Percentiles rank a stretch among this genome's conserved stretches.
phyloP scores from a whole-genome alignment of 2,113 vertebrate species.

The Tachycineta bicolor region DNA sequence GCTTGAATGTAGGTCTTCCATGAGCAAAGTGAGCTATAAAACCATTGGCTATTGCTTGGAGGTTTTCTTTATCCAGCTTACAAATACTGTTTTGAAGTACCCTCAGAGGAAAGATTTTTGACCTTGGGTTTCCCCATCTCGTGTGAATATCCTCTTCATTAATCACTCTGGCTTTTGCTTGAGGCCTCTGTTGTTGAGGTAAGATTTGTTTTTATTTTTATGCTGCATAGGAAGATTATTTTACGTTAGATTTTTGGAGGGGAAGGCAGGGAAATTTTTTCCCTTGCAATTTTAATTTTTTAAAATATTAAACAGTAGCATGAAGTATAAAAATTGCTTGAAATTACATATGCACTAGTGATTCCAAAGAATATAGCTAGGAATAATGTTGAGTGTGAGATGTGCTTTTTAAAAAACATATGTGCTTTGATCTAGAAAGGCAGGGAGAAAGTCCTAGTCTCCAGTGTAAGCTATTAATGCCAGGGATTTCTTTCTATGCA shows the following conservation, averaged over 20 bases:
- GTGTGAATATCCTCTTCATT: neutral
- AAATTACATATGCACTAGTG: slow-evolving; percentile 23
- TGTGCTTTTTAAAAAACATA: neutral
- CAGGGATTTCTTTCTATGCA: slow-evolving; percentile 68
- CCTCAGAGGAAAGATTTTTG: neutral
- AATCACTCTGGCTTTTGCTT: neutral
- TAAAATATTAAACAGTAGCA: neutral
- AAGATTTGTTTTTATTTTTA: neutral
- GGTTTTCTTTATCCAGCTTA: neutral
- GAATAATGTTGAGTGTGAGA: neutral
- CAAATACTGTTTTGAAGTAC: neutral
- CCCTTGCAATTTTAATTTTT: neutral
- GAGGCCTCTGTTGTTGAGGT: neutral
- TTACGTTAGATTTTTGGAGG: neutral
- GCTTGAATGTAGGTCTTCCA: neutral
- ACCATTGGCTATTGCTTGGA: neutral
- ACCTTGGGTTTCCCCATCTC: neutral
- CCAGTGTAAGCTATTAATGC: slow-evolving; percentile 6
- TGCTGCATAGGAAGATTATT: neutral
- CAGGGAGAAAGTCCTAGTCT: neutral
- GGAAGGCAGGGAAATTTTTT: neutral
- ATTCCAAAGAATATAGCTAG: slow-evolving; percentile 62
- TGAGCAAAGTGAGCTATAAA: neutral
- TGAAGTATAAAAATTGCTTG: slow-evolving; percentile 36
- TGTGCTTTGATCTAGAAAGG: slow-evolving; percentile 16